Conservation (phyloP, 2,888 invertebrate species). For the Drosophila tripunctata region DNA sequence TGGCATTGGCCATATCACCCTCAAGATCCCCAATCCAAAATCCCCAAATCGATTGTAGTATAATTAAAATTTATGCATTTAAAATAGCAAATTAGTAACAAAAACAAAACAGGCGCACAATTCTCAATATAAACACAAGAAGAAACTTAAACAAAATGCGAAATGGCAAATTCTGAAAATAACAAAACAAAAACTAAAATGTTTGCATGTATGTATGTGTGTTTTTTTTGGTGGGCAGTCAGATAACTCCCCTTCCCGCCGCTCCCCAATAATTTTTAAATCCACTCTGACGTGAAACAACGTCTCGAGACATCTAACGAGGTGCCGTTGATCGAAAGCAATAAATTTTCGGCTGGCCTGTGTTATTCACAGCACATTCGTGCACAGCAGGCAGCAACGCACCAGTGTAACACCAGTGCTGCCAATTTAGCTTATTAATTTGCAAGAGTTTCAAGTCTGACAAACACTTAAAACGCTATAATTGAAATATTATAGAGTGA, state of each 20-base stretch:
- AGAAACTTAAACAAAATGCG: slow-evolving; percentile 21
- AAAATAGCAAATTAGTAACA: slow-evolving; percentile 70
- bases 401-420: not conserved
- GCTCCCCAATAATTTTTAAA: not conserved
- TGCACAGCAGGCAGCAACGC: slow-evolving; percentile 56
- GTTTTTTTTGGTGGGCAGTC: slow-evolving; percentile 34
- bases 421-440: not conserved
- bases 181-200: slow-evolving; percentile 7
- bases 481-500: too few species aligned
- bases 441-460: not conserved
- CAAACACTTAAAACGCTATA: too few species aligned
- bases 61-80: slow-evolving; percentile 77
- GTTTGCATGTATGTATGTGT: too few species aligned
- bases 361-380: slow-evolving; percentile 74
- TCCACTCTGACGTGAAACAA: slow-evolving; percentile 51
- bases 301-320: slow-evolving; percentile 69
- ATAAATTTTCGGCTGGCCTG: slow-evolving; percentile 76
- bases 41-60: slow-evolving; percentile 29
- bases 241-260: slow-evolving; percentile 16
- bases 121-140: slow-evolving; percentile 54
- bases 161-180: slow-evolving; percentile 35
- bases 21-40: not conserved
- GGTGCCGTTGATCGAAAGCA: slow-evolving; percentile 81
- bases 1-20: slow-evolving; percentile 40
- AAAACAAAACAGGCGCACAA: slow-evolving; percentile 60